Base-by-base conservation (phyloP, 2,797 vertebrate genomes). In the Notolabrus celidotus region DNA sequence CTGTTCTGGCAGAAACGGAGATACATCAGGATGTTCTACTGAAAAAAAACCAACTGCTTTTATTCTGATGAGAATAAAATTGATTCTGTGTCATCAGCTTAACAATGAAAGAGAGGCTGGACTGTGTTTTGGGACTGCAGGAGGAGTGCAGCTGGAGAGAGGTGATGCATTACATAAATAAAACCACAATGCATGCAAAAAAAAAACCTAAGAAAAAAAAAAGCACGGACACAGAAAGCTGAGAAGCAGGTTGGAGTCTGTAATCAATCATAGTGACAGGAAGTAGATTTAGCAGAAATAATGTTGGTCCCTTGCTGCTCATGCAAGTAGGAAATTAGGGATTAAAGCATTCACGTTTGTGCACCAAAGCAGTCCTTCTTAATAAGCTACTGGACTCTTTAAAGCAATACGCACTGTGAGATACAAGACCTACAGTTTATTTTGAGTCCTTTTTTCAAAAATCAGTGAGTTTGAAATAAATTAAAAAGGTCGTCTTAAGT, bases 191-290 rank as follows among this genome's bases (percentile, higher is more conserved):
- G 67, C 63, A 74, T 67, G 80, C 72, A 82, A 42, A 52, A 50
- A 27, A 49, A n/a, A 12, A 1, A n/a, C n/a, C n/a, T n/a, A n/a
- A n/a, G n/a, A n/a, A n/a, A 82, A 42, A 52, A 50, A 27, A 49
- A 19, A 36, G 46, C 71, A 33, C 43, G 27, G 39, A 41, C 1
- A 14, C 20, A 61, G 67, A 63, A 71, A 23, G 46, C 43, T 20
- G 36, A 61, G 23, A 50, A 75, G 70, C 67, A 56, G 47, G 20
- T 58, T 41, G 56, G 45, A 39, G 31, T 46, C 56, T 74, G 63
- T 72, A 80, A 89, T 91, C 73, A 79, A 80, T 92, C 88, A 90
- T 5, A 10, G 53, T 63, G 88, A 87, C 86, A 67, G 72, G 55
- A 77, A 78, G 80, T 70, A 69, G 69, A 88, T 83, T 79, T 71